phyloP scores from a whole-genome alignment of 2,113 vertebrate species.

The Protomyctophum bolini region DNA sequence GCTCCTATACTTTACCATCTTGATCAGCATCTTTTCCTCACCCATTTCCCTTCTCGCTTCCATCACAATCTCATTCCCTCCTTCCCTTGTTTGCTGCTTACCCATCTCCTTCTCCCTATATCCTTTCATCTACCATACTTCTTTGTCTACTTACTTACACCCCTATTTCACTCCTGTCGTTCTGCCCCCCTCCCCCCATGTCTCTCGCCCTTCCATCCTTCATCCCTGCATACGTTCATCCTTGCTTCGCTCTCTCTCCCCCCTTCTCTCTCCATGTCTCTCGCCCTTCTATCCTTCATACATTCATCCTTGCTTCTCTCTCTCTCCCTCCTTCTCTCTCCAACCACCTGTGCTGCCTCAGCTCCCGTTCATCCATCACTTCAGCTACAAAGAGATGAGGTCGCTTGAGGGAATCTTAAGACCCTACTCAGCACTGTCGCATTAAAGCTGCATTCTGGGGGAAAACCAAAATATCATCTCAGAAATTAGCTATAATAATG shows the following conservation, averaged over 20 bases:
- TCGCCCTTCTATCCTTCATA: background rate
- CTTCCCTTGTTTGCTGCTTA: background rate
- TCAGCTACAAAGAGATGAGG: slow-evolving; percentile 39
- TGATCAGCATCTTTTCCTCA: background rate
- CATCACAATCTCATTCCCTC: background rate
- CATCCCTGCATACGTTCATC: background rate
- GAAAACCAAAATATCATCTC: slow-evolving; percentile 42
- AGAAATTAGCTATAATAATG: slow-evolving; percentile 44
- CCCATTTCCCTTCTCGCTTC: background rate
- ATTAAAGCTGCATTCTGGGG: slow-evolving; percentile 49
- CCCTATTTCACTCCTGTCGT: background rate
- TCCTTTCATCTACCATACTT: no score
- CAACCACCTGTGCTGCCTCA: slow-evolving; percentile 26
- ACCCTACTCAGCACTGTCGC: slow-evolving; percentile 34
- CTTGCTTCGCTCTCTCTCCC: background rate
- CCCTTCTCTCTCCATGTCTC: background rate
- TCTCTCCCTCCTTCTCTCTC: background rate
- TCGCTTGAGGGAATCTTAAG: slow-evolving; percentile 46
- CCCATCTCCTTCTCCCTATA: no score
- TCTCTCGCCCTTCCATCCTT: no score
- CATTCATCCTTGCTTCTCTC: background rate
- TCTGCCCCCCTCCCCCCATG: background rate
- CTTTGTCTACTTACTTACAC: no score
- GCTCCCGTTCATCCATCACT: slow-evolving; percentile 56
- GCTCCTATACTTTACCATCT: background rate